These are phyloP conservation scores for Falco peregrinus DNA, from an alignment of 2,797 vertebrate species.

Conservation along the genomic window DNA sequence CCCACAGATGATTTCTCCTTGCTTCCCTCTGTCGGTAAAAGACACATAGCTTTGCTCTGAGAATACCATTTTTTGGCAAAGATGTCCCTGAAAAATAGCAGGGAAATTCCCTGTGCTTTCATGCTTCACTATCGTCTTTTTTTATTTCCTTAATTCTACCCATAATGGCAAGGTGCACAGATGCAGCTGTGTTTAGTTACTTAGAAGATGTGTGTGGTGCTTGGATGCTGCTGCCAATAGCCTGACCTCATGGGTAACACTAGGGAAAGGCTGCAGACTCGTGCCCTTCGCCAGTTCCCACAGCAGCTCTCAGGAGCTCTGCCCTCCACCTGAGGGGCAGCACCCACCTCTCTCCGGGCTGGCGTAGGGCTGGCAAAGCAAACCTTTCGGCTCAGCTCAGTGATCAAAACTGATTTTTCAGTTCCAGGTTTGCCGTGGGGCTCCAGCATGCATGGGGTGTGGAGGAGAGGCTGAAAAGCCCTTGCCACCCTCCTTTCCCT, in stretches of 20 bases:
- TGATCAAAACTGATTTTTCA: background rate
- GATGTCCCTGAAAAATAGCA: background rate
- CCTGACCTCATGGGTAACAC: background rate
- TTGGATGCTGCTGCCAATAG: background rate
- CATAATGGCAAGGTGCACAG: background rate
- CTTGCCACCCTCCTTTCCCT: background rate
- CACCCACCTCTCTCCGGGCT: background rate
- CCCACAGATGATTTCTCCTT: constrained; percentile 32
- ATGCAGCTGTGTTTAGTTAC: constrained; percentile 8
- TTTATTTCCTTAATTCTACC: background rate
- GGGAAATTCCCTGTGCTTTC: constrained; percentile 36
- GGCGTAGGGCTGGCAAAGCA: background rate
- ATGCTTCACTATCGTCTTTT: background rate
- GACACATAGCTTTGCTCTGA: background rate
- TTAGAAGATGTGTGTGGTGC: background rate
- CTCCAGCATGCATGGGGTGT: rapidly evolving
- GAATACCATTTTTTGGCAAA: constrained; percentile 23
- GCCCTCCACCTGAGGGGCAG: rapidly evolving
- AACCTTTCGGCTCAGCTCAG: background rate
- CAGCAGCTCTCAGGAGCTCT: background rate
- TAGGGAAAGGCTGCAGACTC: background rate
- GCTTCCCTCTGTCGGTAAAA: constrained; percentile 43
- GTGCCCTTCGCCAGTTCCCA: rapidly evolving
- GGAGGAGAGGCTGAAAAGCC: background rate
- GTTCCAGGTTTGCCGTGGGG: background rate